Conservation (phyloP, 1,140 invertebrate species). For the Homalodisca vitripennis region DNA sequence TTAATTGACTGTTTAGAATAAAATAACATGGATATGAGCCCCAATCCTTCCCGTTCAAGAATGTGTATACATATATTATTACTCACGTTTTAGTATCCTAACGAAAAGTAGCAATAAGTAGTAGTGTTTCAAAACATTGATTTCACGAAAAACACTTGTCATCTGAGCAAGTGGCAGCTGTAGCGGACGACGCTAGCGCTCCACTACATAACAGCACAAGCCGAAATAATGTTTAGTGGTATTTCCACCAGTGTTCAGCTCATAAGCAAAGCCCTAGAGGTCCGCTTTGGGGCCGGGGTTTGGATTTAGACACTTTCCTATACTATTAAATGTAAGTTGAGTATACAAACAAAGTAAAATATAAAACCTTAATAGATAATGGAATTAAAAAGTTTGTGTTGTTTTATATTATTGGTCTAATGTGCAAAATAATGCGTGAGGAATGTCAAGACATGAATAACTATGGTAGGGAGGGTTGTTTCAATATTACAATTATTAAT, state of each 20-base stretch:
- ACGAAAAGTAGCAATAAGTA: not conserved
- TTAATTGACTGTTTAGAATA: not conserved
- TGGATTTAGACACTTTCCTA: not conserved
- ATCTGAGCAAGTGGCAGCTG: not conserved
- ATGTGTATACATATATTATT: not conserved
- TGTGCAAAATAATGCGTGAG: no score
- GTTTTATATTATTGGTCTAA: no score
- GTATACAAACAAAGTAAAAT: no score
- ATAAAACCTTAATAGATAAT: no score
- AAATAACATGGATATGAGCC: not conserved
- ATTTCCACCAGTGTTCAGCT: not conserved
- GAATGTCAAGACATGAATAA: no score
- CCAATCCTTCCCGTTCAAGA: not conserved
- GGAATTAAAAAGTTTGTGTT: no score
- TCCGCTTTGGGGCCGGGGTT: no score
- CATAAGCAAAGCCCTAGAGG: not conserved
- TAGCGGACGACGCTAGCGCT: not conserved
- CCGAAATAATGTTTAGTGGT: not conserved
- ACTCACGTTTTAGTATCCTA: not conserved
- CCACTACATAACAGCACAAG: not conserved
- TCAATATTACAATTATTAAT: no score
- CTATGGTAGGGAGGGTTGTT: no score
- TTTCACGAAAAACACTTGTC: not conserved
- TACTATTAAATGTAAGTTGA: no score
- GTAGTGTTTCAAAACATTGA: not conserved